Percentiles rank a stretch among this genome's conserved stretches.
Conservation (phyloP, 2,113 vertebrate genomes). For the Eonycteris spelaea region DNA sequence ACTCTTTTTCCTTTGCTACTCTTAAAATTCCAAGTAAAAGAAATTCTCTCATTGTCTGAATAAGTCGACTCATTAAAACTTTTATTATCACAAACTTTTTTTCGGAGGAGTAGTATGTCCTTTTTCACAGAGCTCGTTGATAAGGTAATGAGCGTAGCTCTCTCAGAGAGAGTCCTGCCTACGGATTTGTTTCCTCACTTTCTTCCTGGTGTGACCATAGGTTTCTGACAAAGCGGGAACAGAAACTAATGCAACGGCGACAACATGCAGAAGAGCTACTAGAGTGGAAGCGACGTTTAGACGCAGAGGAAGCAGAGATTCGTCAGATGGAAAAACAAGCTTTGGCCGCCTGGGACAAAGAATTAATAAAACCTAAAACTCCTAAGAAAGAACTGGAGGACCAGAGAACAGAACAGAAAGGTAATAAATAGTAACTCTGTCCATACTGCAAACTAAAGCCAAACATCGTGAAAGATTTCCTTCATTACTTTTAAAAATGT, state of each 20-base stretch:
- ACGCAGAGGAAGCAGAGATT: constrained; percentile 94
- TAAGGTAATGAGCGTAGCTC: neutral
- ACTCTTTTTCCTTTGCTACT: constrained; percentile 36
- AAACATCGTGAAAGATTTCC: neutral
- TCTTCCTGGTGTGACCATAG: constrained; percentile 76
- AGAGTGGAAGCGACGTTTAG: constrained; percentile 93
- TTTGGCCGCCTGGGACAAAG: constrained; percentile 91
- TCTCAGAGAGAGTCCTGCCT: neutral
- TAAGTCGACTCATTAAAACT: neutral
- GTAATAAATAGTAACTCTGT: constrained; percentile 60
- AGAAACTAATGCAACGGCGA: constrained; percentile 94
- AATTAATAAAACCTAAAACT: constrained; percentile 81
- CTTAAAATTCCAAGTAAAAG: constrained; percentile 43
- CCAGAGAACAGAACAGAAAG: constrained; percentile 81
- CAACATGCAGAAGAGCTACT: constrained; percentile 94
- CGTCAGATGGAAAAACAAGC: constrained; percentile 93
- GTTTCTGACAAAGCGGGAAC: constrained; percentile 96
- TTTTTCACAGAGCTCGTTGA: constrained; percentile 37
- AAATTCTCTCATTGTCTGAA: constrained; percentile 37
- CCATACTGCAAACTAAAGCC: neutral
- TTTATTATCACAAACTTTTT: neutral
- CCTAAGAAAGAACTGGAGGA: constrained; percentile 81
- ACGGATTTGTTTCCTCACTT: constrained; percentile 31
- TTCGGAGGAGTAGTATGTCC: neutral
- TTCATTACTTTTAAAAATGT: neutral